A percentile compares a stretch with the other conserved stretches of the same genome.
Conservation (phyloP, 2,888 invertebrate species). For the Plebejus melissa region DNA sequence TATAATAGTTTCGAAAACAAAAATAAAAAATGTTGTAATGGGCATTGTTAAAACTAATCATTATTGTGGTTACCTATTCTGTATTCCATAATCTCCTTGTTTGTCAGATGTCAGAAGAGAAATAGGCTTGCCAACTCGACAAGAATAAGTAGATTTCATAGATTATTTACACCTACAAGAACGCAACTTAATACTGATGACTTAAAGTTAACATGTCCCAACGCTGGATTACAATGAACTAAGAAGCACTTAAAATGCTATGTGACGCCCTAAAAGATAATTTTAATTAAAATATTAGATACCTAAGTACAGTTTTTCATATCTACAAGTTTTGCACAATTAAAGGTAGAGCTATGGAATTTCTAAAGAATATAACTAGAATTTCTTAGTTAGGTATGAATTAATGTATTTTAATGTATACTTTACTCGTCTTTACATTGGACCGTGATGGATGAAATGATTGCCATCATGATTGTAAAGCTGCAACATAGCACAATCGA, state of each 20-base stretch:
- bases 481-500: no score
- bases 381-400: no score
- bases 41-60: no score
- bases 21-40: neutral
- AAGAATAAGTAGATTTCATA: conserved; percentile 1
- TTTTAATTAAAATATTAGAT: neutral
- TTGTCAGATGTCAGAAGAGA: neutral
- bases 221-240: neutral
- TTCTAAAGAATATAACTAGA: no score
- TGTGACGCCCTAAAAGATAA: neutral
- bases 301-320: neutral
- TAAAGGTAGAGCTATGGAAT: no score
- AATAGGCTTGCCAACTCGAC: neutral
- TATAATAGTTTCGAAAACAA: neutral
- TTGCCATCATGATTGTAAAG: no score
- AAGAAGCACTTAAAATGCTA: conserved; percentile 6
- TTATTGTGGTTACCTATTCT: neutral
- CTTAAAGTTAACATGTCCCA: conserved; percentile 10
- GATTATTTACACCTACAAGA: conserved; percentile 10
- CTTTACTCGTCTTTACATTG: no score
- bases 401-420: no score
- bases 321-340: neutral
- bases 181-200: conserved; percentile 14
- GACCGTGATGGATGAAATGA: no score
- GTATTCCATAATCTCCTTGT: neutral